phyloP scores from a whole-genome alignment of 2,797 vertebrate genomes.

The Glyptemys insculpta region DNA sequence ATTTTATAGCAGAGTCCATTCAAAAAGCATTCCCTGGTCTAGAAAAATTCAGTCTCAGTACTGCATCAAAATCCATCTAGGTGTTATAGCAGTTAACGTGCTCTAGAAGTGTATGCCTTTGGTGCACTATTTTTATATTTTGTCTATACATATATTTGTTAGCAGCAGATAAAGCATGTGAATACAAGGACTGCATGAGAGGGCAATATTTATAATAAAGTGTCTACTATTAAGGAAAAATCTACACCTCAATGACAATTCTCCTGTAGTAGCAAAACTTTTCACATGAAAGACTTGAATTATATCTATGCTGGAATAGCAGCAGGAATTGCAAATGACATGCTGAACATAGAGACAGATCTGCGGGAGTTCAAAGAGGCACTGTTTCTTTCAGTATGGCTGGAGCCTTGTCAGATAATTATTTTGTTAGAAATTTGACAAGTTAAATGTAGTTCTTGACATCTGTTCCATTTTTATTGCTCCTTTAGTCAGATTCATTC shows the following conservation, averaged over 20 bases:
- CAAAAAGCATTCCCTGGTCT: fast-evolving
- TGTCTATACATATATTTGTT: not conserved
- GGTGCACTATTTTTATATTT: not conserved
- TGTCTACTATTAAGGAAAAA: not conserved
- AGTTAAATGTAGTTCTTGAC: not conserved
- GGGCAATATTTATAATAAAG: not conserved
- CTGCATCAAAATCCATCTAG: fast-evolving
- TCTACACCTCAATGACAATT: not conserved
- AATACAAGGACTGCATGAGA: not conserved
- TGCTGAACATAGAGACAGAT: not conserved
- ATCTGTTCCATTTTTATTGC: not conserved
- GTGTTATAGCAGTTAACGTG: not conserved
- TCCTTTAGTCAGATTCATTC: not conserved
- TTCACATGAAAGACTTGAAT: not conserved
- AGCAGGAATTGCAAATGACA: not conserved
- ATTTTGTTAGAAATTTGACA: not conserved
- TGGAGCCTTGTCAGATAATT: not conserved
- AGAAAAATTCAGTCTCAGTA: not conserved
- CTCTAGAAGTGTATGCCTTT: not conserved
- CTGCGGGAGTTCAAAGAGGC: not conserved
- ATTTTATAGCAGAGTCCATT: not conserved
- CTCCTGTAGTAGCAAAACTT: fast-evolving
- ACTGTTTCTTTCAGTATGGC: fast-evolving
- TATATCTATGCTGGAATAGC: not conserved
- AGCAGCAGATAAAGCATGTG: not conserved